phyloP scores from a whole-genome alignment of 2,797 vertebrate species.

The Sebastiscus albofasciatus region DNA sequence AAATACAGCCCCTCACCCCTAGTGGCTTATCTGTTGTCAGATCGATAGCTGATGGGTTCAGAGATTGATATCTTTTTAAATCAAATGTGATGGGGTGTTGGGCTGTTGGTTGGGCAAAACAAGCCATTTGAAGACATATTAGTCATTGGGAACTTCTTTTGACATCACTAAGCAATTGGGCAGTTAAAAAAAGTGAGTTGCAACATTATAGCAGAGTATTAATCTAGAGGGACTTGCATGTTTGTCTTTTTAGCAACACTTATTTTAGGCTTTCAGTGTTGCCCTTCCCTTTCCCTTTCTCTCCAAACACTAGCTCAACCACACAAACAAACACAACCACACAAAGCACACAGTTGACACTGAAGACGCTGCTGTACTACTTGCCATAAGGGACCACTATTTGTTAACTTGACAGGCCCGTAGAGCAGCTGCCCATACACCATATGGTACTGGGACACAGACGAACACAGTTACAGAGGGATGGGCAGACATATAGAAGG shows the following conservation, averaged over 20 bases:
- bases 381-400: constrained; percentile 14
- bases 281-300: not conserved
- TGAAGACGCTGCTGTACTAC: not conserved
- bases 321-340: not conserved
- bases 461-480: constrained; percentile 8
- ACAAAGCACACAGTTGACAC: constrained; percentile 6
- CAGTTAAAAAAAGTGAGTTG: not conserved
- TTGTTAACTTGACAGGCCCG: constrained; percentile 57
- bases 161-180: not conserved
- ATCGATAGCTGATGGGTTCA: too few relatives aligned
- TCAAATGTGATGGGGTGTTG: not conserved
- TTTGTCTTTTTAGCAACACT: not conserved
- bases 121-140: not conserved
- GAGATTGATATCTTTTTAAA: not conserved
- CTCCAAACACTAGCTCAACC: not conserved
- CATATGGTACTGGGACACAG: constrained; percentile 40
- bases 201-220: not conserved
- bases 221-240: not conserved
- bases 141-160: not conserved
- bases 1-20: too few relatives aligned
- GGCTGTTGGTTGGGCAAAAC: not conserved
- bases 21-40: too few relatives aligned
- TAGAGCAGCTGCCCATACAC: constrained; percentile 30
- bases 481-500: not conserved
- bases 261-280: not conserved